A percentile compares a stretch with the other conserved stretches of the same genome.
These are phyloP conservation scores for Notocelia uddmanniana DNA, from an alignment of 2,888 invertebrate species.

Conservation along the genomic window DNA sequence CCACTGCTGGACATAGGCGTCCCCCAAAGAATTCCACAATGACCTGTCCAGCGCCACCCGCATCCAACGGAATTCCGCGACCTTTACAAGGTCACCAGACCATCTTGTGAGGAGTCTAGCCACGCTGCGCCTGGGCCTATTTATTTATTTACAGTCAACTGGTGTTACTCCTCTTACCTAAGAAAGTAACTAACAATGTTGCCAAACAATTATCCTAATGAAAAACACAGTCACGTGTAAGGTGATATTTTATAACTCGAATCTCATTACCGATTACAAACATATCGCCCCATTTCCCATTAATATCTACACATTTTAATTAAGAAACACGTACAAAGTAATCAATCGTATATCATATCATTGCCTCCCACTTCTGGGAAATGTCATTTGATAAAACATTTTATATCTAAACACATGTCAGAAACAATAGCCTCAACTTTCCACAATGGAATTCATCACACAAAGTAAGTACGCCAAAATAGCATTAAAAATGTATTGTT, in stretches of 20 bases:
- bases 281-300: neutral
- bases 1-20: too few species aligned
- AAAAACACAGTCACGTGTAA: neutral
- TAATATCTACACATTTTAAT: neutral
- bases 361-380: slow-evolving; percentile 8
- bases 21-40: too few species aligned
- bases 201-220: neutral
- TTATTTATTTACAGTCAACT: too few species aligned
- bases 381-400: slow-evolving; percentile 10
- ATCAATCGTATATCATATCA: neutral
- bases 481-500: neutral
- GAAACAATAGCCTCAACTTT: neutral
- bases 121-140: too few species aligned
- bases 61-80: too few species aligned
- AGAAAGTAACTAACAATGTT: too few species aligned
- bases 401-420: slow-evolving; percentile 7
- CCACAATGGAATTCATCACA: neutral
- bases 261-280: neutral
- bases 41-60: too few species aligned
- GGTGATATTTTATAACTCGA: neutral
- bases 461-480: neutral
- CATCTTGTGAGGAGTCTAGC: too few species aligned
- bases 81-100: too few species aligned
- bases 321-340: neutral
- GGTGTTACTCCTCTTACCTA: too few species aligned